Evolutionary conservation across 2,113 vertebrate species (phyloP).

Genomic region (Indicator indicator): DNA sequence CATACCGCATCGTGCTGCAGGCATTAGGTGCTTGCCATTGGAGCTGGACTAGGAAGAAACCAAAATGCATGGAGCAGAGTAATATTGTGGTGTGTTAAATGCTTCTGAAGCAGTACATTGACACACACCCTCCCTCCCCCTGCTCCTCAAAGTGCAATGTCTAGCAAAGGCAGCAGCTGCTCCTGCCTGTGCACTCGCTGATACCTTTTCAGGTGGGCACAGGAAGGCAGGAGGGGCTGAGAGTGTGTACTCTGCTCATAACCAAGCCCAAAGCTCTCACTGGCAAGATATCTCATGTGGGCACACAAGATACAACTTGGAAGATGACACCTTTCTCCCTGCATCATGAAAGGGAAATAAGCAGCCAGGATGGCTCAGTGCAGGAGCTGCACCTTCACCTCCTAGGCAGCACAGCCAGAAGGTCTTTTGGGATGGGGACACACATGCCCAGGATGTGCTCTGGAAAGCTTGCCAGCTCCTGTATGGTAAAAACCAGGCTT

Average conservation of each 20-base stretch:
- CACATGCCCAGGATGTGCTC: neutral
- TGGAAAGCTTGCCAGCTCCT: neutral
- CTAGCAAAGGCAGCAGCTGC: neutral
- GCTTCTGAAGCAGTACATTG: neutral
- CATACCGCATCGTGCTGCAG: constrained; percentile 47
- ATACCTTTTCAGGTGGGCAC: neutral
- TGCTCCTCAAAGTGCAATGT: neutral
- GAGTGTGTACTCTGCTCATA: neutral
- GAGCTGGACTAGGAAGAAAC: neutral
- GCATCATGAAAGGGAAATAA: neutral
- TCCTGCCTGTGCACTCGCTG: neutral
- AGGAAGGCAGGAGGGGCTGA: neutral
- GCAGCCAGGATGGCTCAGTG: neutral
- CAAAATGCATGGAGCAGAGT: neutral
- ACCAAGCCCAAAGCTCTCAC: neutral
- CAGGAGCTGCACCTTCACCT: neutral
- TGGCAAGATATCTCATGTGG: neutral
- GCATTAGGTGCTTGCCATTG: constrained; percentile 49
- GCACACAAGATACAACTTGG: rapidly evolving
- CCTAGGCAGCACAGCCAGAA: rapidly evolving
- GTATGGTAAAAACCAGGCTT: neutral
- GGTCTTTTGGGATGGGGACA: neutral
- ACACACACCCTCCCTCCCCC: too few relatives aligned
- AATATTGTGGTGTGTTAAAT: neutral
- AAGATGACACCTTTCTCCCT: neutral